Evolutionary conservation across 2,888 invertebrate genomes (phyloP).

Genomic region (Pandemis heparana): DNA sequence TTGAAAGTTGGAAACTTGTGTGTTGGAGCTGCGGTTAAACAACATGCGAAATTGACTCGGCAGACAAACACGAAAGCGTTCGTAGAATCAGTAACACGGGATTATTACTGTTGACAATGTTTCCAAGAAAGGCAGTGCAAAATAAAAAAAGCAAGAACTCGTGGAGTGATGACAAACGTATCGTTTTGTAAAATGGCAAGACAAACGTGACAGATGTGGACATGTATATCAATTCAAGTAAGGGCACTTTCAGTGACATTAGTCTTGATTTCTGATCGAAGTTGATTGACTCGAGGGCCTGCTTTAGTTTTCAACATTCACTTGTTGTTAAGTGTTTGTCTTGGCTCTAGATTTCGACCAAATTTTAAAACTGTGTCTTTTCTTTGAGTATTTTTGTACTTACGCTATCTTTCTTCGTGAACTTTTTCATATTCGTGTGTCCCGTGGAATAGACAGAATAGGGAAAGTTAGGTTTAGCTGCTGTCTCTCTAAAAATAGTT

Average conservation of each 20-base stretch:
- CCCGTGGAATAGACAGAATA: too few relatives aligned
- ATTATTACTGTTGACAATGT: slow-evolving; percentile 44
- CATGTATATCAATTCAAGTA: slow-evolving; percentile 35
- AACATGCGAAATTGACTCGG: slow-evolving; percentile 73
- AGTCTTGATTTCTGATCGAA: slow-evolving; percentile 41
- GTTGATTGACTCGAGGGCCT: slow-evolving; percentile 16
- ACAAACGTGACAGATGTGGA: slow-evolving; percentile 36
- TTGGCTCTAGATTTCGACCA: not conserved
- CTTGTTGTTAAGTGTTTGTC: not conserved
- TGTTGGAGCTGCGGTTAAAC: slow-evolving; percentile 70
- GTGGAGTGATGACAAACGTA: slow-evolving; percentile 56
- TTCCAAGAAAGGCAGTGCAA: slow-evolving; percentile 66
- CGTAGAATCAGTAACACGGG: slow-evolving; percentile 36
- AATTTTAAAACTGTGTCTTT: not conserved
- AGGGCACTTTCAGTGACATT: slow-evolving; percentile 41
- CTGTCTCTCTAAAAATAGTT: too few relatives aligned
- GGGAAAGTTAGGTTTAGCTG: too few relatives aligned
- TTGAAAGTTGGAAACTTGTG: slow-evolving; percentile 49
- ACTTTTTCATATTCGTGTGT: too few relatives aligned
- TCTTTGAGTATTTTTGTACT: too few relatives aligned
- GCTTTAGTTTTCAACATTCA: slow-evolving; percentile 13
- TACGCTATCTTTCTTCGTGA: too few relatives aligned
- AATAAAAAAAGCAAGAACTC: slow-evolving; percentile 52
- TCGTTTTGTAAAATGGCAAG: slow-evolving; percentile 43
- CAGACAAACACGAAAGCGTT: slow-evolving; percentile 67